phyloP scores from a whole-genome alignment of 2,888 invertebrate genomes.

The Heliconius cydno region DNA sequence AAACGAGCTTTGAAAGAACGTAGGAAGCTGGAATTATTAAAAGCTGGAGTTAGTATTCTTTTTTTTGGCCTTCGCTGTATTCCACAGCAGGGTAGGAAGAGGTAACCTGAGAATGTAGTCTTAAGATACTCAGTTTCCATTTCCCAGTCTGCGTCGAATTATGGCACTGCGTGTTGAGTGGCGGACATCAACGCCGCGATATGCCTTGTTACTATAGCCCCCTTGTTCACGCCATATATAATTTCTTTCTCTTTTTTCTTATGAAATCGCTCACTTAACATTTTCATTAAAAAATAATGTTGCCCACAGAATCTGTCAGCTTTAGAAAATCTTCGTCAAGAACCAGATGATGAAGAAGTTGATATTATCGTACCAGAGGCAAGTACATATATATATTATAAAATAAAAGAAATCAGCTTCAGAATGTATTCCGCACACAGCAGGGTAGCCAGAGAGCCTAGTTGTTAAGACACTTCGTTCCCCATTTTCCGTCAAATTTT shows the following conservation, averaged over 20 bases:
- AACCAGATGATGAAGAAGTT: slow-evolving; percentile 57
- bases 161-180: too few species aligned
- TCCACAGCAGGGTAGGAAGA: too few species aligned
- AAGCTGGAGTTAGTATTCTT: slow-evolving; percentile 59
- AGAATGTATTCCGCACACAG: neutral
- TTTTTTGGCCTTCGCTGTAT: too few species aligned
- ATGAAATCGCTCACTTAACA: neutral
- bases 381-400: slow-evolving; percentile 30
- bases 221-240: too few species aligned
- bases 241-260: too few species aligned
- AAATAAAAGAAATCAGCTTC: neutral
- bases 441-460: neutral
- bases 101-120: too few species aligned
- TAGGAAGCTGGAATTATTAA: slow-evolving; percentile 63
- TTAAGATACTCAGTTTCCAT: too few species aligned
- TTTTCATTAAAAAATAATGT: neutral
- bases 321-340: slow-evolving; percentile 58
- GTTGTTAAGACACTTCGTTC: neutral
- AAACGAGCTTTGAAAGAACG: slow-evolving; percentile 59
- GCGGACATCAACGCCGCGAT: too few species aligned
- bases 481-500: neutral
- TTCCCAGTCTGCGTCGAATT: too few species aligned
- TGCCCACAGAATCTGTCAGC: slow-evolving; percentile 62
- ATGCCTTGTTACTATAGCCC: too few species aligned
- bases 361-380: slow-evolving; percentile 65